Percentiles rank a stretch among this genome's conserved stretches.
Evolutionary conservation across 92 coral and sea anemone species (phyloP).

Genomic region (Epizoanthus ramosus): DNA sequence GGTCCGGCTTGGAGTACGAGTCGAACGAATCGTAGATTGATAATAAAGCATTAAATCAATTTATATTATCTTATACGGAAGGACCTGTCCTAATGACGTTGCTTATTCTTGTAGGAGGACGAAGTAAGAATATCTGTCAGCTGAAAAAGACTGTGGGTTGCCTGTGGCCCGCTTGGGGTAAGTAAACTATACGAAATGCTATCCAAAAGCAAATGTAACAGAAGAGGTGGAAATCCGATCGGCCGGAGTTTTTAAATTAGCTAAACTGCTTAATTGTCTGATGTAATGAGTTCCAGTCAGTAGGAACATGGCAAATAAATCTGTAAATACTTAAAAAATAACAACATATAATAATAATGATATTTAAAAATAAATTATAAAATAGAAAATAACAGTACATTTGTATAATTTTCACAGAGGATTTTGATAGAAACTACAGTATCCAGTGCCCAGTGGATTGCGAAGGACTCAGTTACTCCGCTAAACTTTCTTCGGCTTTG

Average conservation of each 20-base stretch:
- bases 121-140: constrained; percentile 40
- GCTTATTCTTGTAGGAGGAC: constrained; percentile 11
- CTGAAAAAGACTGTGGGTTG: constrained; percentile 66
- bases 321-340: not conserved
- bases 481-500: constrained; percentile 70
- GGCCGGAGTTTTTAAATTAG: too few species aligned
- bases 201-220: not conserved
- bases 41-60: too few species aligned
- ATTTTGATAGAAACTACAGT: constrained; percentile 53
- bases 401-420: constrained; percentile 45
- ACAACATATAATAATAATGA: not conserved
- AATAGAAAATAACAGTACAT: not conserved
- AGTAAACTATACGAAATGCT: not conserved
- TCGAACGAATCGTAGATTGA: too few species aligned
- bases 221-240: not conserved
- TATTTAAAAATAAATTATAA: not conserved
- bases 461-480: constrained; percentile 49
- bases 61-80: too few species aligned
- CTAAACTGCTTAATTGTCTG: too few species aligned
- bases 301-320: too few species aligned
- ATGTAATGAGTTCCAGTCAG: too few species aligned
- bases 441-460: constrained; percentile 84
- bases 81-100: too few species aligned
- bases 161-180: constrained; percentile 91
- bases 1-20: too few species aligned